A percentile compares a stretch with the other conserved stretches of the same genome.
phyloP scores from a whole-genome alignment of 1,140 invertebrate genomes.

The Drosophila pruinosa region DNA sequence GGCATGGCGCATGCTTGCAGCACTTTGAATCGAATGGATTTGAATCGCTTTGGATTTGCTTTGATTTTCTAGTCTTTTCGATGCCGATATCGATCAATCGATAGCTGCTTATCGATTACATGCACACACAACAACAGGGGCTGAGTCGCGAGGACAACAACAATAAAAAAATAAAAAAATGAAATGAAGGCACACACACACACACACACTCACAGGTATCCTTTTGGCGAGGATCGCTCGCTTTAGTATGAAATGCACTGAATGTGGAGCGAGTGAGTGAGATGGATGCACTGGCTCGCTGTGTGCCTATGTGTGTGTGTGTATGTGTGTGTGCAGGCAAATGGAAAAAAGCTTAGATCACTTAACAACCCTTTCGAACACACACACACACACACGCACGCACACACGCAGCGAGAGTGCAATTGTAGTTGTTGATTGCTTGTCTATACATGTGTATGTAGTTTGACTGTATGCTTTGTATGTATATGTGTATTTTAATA shows the following conservation, averaged over 20 bases:
- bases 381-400: conserved; percentile 5
- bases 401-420: conserved; percentile 11
- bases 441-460: neutral
- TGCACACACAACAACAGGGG: conserved; percentile 15
- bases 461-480: neutral
- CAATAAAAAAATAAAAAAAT: conserved; percentile 7
- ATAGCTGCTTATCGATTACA: neutral
- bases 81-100: neutral
- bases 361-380: conserved; percentile 7
- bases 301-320: neutral
- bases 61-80: neutral
- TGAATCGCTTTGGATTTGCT: no score
- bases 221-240: neutral
- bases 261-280: neutral
- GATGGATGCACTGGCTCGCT: conserved; percentile 2
- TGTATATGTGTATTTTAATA: conserved; percentile 7
- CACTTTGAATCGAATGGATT: neutral
- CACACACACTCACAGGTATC: conserved; percentile 12
- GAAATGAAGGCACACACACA: neutral
- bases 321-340: neutral
- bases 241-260: conserved; percentile 3
- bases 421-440: neutral
- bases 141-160: neutral
- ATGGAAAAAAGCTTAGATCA: neutral
- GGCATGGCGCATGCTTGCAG: conserved; percentile 29